Conservation (phyloP, 2,797 vertebrate genomes). For the Darevskia nairensis region DNA sequence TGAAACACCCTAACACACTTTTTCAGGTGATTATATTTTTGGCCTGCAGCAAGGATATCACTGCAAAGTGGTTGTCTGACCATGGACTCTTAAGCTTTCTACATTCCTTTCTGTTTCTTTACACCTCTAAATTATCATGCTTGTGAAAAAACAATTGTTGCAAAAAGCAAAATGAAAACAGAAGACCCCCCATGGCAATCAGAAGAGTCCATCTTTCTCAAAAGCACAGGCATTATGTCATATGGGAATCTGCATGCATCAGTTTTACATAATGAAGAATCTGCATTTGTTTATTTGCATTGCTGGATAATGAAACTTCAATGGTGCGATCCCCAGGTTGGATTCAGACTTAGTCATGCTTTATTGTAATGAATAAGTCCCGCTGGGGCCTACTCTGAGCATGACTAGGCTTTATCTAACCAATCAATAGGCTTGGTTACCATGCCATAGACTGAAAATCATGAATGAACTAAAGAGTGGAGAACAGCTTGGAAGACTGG, state of each 20-base stretch:
- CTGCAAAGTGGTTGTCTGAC: no score
- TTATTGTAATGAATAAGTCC: neutral
- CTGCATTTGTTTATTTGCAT: neutral
- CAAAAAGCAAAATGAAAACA: neutral
- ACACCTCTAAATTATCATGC: neutral
- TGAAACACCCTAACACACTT: neutral
- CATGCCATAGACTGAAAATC: no score
- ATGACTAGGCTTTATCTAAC: neutral
- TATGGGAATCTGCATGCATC: conserved; percentile 10
- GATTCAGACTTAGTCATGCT: neutral
- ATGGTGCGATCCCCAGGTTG: no score
- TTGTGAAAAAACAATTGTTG: neutral
- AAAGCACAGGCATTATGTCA: conserved; percentile 2
- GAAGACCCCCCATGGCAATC: neutral
- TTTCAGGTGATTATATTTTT: neutral
- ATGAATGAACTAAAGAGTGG: neutral
- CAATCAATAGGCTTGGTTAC: neutral
- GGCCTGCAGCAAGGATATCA: neutral
- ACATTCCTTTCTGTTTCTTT: conserved; percentile 27
- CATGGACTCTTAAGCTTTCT: neutral
- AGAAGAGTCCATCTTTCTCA: neutral
- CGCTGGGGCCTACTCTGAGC: neutral
- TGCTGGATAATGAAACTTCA: neutral
- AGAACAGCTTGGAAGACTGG: neutral
- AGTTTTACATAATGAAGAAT: neutral